phyloP scores from a whole-genome alignment of 2,888 invertebrate genomes.

The Archips crataeganus region DNA sequence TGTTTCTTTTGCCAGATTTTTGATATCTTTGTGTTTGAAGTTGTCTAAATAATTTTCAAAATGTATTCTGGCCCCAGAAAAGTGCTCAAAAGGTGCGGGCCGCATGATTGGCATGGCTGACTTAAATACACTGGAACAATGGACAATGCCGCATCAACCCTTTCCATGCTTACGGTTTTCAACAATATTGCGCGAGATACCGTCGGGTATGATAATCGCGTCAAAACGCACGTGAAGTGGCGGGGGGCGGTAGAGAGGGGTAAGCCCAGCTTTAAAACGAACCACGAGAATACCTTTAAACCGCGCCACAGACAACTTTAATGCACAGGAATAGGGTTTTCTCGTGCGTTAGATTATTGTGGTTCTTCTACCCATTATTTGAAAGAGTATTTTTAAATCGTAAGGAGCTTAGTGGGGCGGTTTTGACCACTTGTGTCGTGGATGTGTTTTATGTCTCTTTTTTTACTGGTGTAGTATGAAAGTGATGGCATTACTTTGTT shows the following conservation, averaged over 20 bases:
- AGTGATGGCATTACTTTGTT: not conserved
- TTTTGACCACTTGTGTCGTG: constrained; percentile 31
- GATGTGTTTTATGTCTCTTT: not conserved
- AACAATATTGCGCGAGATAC: constrained; percentile 84
- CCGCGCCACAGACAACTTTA: not conserved
- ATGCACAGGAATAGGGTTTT: not conserved
- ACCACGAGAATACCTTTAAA: constrained; percentile 47
- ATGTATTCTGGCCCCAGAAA: no score
- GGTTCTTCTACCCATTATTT: constrained; percentile 67
- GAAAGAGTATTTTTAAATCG: constrained; percentile 71
- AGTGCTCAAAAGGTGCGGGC: no score
- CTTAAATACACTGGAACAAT: no score
- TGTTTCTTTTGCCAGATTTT: no score
- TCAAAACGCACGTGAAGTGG: constrained; percentile 85
- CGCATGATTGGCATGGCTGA: no score
- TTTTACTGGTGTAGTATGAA: not conserved
- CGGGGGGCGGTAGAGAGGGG: constrained; percentile 52
- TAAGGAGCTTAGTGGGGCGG: constrained; percentile 44
- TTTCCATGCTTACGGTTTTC: constrained; percentile 50
- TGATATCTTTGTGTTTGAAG: no score
- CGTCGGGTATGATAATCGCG: constrained; percentile 84
- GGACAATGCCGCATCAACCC: constrained; percentile 17
- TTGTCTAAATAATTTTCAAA: no score
- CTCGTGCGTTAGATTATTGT: not conserved
- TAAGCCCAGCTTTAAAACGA: constrained; percentile 84